Percentiles rank a stretch among this genome's conserved stretches.
phyloP scores from a whole-genome alignment of 2,888 invertebrate species.

The Hypsopygia costalis region DNA sequence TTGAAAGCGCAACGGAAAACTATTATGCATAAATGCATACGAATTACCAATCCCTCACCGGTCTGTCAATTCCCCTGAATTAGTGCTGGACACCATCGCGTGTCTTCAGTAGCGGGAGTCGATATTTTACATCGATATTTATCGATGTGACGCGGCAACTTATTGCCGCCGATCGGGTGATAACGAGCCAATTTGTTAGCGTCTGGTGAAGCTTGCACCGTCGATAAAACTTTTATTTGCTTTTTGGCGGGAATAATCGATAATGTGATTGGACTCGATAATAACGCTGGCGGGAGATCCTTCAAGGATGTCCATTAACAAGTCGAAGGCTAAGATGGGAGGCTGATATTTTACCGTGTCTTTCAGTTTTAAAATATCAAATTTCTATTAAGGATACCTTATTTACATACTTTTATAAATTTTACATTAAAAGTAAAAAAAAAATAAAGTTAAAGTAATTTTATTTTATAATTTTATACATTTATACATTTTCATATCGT shows the following conservation, averaged over 20 bases:
- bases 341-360: slow-evolving; percentile 9
- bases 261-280: slow-evolving; percentile 28
- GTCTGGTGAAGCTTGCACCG: slow-evolving; percentile 30
- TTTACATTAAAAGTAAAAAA: too few species aligned
- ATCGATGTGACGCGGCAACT: slow-evolving; percentile 59
- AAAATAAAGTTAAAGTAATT: too few species aligned
- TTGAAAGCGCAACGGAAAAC: slow-evolving; percentile 21
- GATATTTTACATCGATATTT: slow-evolving; percentile 61
- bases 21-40: slow-evolving; percentile 30
- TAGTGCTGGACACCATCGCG: slow-evolving; percentile 51
- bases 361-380: slow-evolving; percentile 3
- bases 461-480: too few species aligned
- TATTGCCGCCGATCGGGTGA: slow-evolving; percentile 63
- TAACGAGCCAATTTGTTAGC: slow-evolving; percentile 72
- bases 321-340: slow-evolving; percentile 6
- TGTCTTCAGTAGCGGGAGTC: slow-evolving; percentile 48
- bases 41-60: slow-evolving; percentile 28
- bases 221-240: slow-evolving; percentile 39
- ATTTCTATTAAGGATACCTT: too few species aligned
- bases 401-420: neutral
- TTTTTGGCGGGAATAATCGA: slow-evolving; percentile 33
- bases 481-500: too few species aligned
- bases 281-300: slow-evolving; percentile 16
- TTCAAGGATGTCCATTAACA: slow-evolving; percentile 16
- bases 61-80: slow-evolving; percentile 42